Evolutionary conservation across 2,113 vertebrate species (phyloP).

Genomic region (Campylorhamphus procurvoides): DNA sequence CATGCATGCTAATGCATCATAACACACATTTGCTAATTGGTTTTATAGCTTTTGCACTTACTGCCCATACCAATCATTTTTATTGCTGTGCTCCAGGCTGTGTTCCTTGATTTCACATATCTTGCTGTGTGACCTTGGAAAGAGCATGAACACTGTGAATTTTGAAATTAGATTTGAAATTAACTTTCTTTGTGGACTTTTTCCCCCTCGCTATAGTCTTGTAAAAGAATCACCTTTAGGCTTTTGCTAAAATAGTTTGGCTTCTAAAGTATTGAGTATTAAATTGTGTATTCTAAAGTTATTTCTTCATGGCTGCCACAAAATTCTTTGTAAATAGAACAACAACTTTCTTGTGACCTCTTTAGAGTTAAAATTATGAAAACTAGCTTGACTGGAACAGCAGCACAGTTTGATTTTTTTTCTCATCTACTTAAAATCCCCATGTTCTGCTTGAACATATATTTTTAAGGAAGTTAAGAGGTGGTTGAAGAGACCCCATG

Average conservation of each 20-base stretch:
- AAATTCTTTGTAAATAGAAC: background rate
- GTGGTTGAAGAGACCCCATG: accelerated
- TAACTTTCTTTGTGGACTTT: background rate
- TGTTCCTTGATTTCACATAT: background rate
- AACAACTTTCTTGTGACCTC: background rate
- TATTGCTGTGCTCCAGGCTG: slow-evolving; percentile 34
- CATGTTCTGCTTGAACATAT: accelerated
- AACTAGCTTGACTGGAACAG: background rate
- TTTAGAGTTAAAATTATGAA: background rate
- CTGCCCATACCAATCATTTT: background rate
- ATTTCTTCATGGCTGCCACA: background rate
- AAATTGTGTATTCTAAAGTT: background rate
- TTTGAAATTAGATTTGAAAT: slow-evolving; percentile 55
- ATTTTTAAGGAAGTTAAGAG: background rate
- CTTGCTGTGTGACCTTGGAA: slow-evolving; percentile 43
- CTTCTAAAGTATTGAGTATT: background rate
- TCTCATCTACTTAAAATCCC: background rate
- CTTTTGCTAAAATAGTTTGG: slow-evolving; percentile 25
- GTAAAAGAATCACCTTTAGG: slow-evolving; percentile 9
- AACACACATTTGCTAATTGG: background rate
- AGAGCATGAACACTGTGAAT: slow-evolving; percentile 4
- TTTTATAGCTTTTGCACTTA: slow-evolving; percentile 8
- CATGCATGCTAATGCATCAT: background rate
- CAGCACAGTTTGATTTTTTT: background rate
- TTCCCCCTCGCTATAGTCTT: background rate